Base-by-base conservation (phyloP, 2,888 invertebrate species). In the Hirtodrosophila alboralis region DNA sequence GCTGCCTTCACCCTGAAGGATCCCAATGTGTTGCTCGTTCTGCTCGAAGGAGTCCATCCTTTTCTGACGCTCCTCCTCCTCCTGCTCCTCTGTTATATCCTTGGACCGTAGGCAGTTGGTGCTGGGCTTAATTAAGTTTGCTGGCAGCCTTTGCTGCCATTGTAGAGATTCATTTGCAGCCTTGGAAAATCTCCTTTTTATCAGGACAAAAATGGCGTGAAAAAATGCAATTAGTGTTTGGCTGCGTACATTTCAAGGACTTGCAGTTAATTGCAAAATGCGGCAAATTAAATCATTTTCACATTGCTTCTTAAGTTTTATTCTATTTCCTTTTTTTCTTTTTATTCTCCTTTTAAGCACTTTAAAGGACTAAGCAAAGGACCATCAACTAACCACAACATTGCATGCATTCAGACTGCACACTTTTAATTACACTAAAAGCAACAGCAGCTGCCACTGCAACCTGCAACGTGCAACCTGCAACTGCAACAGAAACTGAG, bases 381-480 rank as follows among this genome's bases (percentile, higher is more conserved):
- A 33, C 31, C 56, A 36, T 30, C 63, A 57, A 21, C 37, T 21
- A 62, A 52, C 68, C 51, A 52, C 47, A 59, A 41, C 43, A 47
- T 40, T 28, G 18, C 23, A 37, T 23, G 44, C 49, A 49, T 62
- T 57, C 65, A 60, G 70, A 84, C 79, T 84, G 77, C 71, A 81
- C 86, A 81, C 86, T 89, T 89, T 89, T 89, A 89, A 89, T 89
- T 89, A 88, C 80, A 83, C 79, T 86, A 87, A 88, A 86, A 88
- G 87, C 86, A 83, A 75, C 84, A 79, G 86, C 84, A 44, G 62
- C 52, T 57, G 53, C 54, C 53, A 48, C 5, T 21, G 18, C 18
- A 4, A 21, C 5, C 5, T 21, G 18, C 18, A 4, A 21, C 18
- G 18, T 21, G 18, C 18, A 2, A 23, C 4, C 23, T 23, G 23